Percentiles rank a stretch among this genome's conserved stretches.
Conservation (phyloP, 2,113 vertebrate genomes). For the Tachuris rubrigastra region DNA sequence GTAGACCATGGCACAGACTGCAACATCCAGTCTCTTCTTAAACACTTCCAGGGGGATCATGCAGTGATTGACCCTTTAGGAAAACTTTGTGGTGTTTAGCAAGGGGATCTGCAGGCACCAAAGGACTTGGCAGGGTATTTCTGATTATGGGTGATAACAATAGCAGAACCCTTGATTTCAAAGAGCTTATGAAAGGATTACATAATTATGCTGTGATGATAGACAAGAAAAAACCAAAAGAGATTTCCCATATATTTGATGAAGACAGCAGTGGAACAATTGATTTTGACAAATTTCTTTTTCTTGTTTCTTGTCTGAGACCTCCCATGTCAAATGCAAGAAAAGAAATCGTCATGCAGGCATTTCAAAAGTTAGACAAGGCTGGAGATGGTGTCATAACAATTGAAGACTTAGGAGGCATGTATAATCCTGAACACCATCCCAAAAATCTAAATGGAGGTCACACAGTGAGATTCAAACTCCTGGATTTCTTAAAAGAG, state of each 20-base stretch:
- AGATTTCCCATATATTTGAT: slow-evolving; percentile 85
- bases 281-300: slow-evolving; percentile 92
- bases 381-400: slow-evolving; percentile 89
- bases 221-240: slow-evolving; percentile 81
- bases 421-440: slow-evolving; percentile 88
- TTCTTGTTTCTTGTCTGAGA: slow-evolving; percentile 70
- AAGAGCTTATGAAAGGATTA: slow-evolving; percentile 89
- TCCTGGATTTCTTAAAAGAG: too few relatives aligned
- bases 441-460: slow-evolving; percentile 92
- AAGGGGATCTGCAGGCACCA: slow-evolving; percentile 89
- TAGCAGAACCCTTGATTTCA: slow-evolving; percentile 84
- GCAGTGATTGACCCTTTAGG: slow-evolving; percentile 79
- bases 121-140: slow-evolving; percentile 89
- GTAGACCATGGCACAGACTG: too few relatives aligned
- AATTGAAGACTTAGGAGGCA: slow-evolving; percentile 83
- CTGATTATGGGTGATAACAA: slow-evolving; percentile 85
- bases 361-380: slow-evolving; percentile 89
- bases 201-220: slow-evolving; percentile 85
- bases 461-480: too few relatives aligned
- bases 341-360: slow-evolving; percentile 87
- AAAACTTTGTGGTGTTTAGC: slow-evolving; percentile 86
- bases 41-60: too few relatives aligned
- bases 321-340: slow-evolving; percentile 91
- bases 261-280: slow-evolving; percentile 86
- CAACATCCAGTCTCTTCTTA: too few relatives aligned